A percentile compares a stretch with the other conserved stretches of the same genome.
phyloP scores from a whole-genome alignment of 1,140 invertebrate genomes.

The Drosophila equinoxialis region DNA sequence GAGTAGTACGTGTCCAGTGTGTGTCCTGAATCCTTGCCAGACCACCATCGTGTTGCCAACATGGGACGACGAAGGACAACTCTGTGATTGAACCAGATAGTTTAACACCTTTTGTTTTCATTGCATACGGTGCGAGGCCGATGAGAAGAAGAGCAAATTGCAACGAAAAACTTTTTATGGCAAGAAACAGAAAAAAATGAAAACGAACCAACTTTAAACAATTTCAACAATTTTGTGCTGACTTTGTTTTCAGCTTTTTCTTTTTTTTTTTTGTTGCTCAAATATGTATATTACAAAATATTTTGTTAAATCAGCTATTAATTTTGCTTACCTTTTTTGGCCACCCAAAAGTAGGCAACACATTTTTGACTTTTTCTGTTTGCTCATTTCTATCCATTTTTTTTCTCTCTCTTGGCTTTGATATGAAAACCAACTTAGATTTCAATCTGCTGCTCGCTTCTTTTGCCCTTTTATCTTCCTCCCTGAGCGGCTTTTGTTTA shows the following conservation, averaged over 20 bases:
- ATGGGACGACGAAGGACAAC: neutral
- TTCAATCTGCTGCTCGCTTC: neutral
- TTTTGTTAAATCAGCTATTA: conserved; percentile 12
- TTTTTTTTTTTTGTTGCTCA: too few species aligned
- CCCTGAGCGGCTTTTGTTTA: conserved; percentile 74
- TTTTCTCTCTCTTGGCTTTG: neutral
- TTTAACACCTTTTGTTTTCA: conserved; percentile 47
- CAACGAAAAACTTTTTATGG: neutral
- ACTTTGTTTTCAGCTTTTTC: neutral
- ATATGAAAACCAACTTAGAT: neutral
- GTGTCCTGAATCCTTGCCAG: neutral
- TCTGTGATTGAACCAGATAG: conserved; percentile 57
- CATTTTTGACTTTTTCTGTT: conserved; percentile 51
- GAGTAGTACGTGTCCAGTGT: conserved; percentile 22
- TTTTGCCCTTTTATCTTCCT: conserved; percentile 56
- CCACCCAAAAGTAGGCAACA: conserved; percentile 45
- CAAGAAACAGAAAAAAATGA: neutral
- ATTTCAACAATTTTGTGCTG: neutral
- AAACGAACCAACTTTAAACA: neutral
- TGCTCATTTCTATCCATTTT: neutral
- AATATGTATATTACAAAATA: conserved; percentile 1
- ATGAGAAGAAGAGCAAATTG: conserved; percentile 3
- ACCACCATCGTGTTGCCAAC: conserved; percentile 34
- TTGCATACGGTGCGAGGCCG: neutral
- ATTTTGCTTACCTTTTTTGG: conserved; percentile 11